Base-by-base conservation (phyloP, 2,888 invertebrate genomes). In the Aelia acuminata region DNA sequence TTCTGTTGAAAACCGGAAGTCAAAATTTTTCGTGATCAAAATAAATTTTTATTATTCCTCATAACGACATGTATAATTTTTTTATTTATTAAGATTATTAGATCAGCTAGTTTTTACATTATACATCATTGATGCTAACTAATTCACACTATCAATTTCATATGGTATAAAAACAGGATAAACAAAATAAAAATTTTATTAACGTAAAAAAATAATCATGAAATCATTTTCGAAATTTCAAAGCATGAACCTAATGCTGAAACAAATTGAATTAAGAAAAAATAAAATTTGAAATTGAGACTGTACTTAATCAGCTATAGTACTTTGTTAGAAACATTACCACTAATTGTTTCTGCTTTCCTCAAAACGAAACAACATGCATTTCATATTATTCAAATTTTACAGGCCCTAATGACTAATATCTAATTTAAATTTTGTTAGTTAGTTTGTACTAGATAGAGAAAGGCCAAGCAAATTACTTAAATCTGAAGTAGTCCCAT, bases 391-490 rank as follows among this genome's bases (percentile, higher is more conserved):
- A 80, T 11, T 31, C n/a, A 80, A n/a, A n/a, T 80, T 43, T 47
- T 4, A 35, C 8, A 5, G 22, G 31, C n/a, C 11, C 39, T 80
- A 39, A 80, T 22, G 43, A 80, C n/a, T 43, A 80, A 43, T 80
- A 47, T 43, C n/a, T 80, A 80, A 31, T 2, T 70, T 63, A 10
- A 63, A 63, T 26, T n/a, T n/a, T n/a, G n/a, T n/a, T 35, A 8
- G 35, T 70, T 80, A 43, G 43, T 80, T 43, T 43, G 3, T 80
- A 11, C 43, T 80, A 80, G n/a, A n/a, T 80, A 80, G n/a, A n/a
- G 43, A 43, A 15, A 80, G n/a, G 11, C n/a, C 22, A 80, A 43
- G 43, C 43, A 43, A 43, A 11, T 43, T 43, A 80, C 43, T 80
- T 80, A 80, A 80, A 35, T 43, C 20, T 35, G 8, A 22, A 80